phyloP scores from a whole-genome alignment of 2,797 vertebrate species.

The Manis javanica region DNA sequence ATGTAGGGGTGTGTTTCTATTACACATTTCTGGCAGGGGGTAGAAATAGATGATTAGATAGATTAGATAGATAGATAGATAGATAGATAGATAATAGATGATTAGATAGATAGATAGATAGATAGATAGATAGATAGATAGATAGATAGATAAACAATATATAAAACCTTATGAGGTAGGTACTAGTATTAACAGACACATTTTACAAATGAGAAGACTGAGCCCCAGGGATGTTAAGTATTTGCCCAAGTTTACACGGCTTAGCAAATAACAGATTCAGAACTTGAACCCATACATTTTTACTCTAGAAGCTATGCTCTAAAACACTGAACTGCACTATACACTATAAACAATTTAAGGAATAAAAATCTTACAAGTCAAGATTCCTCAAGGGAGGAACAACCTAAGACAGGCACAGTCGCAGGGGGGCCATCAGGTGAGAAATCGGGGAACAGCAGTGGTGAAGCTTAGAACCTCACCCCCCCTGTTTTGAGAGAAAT shows the following conservation, averaged over 20 bases:
- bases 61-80: background rate
- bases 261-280: background rate
- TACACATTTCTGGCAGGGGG: background rate
- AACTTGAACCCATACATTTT: background rate
- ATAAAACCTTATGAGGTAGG: background rate
- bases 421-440: too few species aligned
- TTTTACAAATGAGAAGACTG: slow-evolving; percentile 20
- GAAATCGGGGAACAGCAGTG: too few species aligned
- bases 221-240: background rate
- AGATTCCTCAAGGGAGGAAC: too few species aligned
- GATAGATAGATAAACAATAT: too few species aligned
- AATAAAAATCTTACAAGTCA: slow-evolving; percentile 7
- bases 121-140: background rate
- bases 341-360: background rate
- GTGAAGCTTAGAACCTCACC: too few species aligned
- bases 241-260: background rate
- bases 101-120: background rate
- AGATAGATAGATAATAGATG: background rate
- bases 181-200: background rate
- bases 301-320: background rate
- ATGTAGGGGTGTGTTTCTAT: background rate
- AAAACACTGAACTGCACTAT: background rate
- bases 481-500: too few species aligned
- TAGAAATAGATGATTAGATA: background rate
- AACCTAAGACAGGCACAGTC: too few species aligned